A percentile compares a stretch with the other conserved stretches of the same genome.
phyloP scores from a whole-genome alignment of 2,888 invertebrate genomes.

The Piscicola geometra region DNA sequence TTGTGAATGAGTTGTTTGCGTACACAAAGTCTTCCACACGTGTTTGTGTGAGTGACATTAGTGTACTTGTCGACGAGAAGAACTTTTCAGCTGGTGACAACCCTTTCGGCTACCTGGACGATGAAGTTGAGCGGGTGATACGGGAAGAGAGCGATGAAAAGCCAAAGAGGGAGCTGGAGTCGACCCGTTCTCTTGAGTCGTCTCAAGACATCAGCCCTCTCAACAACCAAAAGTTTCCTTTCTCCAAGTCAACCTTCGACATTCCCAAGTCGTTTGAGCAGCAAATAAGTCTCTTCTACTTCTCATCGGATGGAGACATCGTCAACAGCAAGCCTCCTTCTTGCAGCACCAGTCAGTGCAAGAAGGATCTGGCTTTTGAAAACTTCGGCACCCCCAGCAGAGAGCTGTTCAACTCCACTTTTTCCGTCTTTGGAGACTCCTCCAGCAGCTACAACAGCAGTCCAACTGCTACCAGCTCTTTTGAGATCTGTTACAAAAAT shows the following conservation, averaged over 20 bases:
- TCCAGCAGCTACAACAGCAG: constrained; percentile 9
- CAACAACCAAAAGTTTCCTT: too few species aligned
- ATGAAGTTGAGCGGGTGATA: not conserved
- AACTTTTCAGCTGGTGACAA: not conserved
- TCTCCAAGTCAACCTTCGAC: not conserved
- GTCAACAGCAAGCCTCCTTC: not conserved
- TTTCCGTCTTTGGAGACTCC: not conserved
- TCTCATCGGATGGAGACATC: not conserved
- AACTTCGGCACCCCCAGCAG: not conserved
- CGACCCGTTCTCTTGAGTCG: not conserved
- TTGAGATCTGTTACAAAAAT: not conserved
- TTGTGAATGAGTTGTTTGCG: not conserved
- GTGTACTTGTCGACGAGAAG: not conserved
- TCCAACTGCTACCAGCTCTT: not conserved
- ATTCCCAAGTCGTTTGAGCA: not conserved
- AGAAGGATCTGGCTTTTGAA: not conserved
- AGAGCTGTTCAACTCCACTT: not conserved
- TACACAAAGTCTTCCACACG: not conserved
- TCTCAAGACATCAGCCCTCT: not conserved
- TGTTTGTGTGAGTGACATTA: not conserved
- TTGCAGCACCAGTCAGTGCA: not conserved
- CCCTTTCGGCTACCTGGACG: not conserved
- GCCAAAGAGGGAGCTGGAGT: not conserved
- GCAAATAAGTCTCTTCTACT: not conserved
- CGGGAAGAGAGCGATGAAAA: not conserved